Conservation (phyloP, 2,113 vertebrate species). For the Anguilla japonica region DNA sequence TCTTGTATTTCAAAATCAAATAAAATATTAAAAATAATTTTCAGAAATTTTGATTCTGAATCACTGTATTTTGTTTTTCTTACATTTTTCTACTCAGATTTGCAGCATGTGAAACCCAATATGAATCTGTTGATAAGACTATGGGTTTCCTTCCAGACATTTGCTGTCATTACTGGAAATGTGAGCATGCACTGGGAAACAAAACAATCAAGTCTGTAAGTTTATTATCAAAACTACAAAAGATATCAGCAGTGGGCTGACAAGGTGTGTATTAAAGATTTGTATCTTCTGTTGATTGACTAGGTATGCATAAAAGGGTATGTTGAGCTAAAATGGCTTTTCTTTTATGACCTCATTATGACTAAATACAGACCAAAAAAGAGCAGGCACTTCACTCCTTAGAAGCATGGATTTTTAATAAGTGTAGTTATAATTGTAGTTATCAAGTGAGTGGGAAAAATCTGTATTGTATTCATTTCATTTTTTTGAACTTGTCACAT, state of each 20-base stretch:
- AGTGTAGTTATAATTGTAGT: not conserved
- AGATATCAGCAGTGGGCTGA: not conserved
- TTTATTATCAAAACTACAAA: slow-evolving; percentile 10
- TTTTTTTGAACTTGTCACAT: slow-evolving; percentile 3
- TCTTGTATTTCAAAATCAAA: not conserved
- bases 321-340: slow-evolving; percentile 6
- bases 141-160: not conserved
- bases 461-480: not conserved
- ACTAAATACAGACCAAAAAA: slow-evolving; percentile 9
- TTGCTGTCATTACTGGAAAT: slow-evolving; percentile 5
- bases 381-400: not conserved
- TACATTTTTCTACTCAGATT: not conserved
- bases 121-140: not conserved
- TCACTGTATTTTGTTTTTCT: not conserved
- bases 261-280: slow-evolving; percentile 24
- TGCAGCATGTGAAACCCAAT: not conserved
- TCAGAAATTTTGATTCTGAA: not conserved
- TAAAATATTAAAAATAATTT: not conserved
- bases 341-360: slow-evolving; percentile 23
- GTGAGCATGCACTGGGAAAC: not conserved
- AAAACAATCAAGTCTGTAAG: slow-evolving; percentile 18
- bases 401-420: not conserved
- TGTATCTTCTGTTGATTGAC: slow-evolving; percentile 30
- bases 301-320: not conserved
- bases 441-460: not conserved